Conservation (phyloP, 2,797 vertebrate species). For the Poeciliopsis turneri region DNA sequence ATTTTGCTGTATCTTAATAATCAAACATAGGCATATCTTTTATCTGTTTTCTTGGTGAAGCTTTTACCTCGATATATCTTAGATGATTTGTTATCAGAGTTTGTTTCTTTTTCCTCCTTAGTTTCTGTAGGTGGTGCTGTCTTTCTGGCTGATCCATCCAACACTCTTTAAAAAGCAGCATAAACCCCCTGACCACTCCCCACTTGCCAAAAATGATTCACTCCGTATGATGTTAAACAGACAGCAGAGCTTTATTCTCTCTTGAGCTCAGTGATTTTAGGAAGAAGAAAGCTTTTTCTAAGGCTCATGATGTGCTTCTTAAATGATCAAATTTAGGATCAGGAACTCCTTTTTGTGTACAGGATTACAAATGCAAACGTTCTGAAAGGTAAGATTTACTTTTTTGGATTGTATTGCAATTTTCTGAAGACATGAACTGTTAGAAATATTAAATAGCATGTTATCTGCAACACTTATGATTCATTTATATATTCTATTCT, state of each 20-base stretch:
- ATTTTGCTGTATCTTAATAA: background rate
- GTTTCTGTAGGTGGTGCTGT: slow-evolving; percentile 31
- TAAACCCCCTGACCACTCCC: background rate
- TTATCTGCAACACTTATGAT: background rate
- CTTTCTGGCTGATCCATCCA: background rate
- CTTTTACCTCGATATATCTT: background rate
- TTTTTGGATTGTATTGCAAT: background rate
- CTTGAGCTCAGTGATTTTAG: background rate
- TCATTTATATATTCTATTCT: background rate
- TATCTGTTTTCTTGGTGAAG: background rate
- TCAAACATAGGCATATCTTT: background rate
- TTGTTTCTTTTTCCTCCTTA: background rate
- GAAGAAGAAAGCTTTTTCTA: background rate
- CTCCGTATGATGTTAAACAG: background rate
- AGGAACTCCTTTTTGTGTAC: background rate
- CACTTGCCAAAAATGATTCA: background rate
- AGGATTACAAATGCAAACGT: background rate
- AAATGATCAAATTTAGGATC: background rate
- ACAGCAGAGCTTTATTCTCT: background rate
- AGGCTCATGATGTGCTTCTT: background rate
- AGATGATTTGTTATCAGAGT: background rate
- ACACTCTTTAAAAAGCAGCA: background rate
- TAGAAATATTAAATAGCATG: background rate
- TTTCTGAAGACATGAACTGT: background rate
- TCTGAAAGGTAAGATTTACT: background rate